phyloP scores from a whole-genome alignment of 2,888 invertebrate genomes.

The Oscheius sp. region DNA sequence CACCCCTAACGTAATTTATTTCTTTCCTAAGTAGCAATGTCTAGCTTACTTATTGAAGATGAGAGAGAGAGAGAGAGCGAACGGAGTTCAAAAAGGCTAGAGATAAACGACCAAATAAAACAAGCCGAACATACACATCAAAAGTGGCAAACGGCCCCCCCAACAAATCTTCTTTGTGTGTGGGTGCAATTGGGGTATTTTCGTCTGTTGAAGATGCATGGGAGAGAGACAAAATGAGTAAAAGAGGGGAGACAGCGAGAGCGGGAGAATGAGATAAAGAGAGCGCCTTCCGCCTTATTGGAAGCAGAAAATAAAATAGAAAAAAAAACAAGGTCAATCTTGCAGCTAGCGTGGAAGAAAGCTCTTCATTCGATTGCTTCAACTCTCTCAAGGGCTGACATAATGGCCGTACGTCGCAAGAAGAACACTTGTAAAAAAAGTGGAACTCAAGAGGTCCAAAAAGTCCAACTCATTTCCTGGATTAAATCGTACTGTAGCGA shows the following conservation, averaged over 20 bases:
- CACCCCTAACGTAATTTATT: slow-evolving; percentile 10
- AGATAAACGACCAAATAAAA: background rate
- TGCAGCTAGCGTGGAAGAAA: background rate
- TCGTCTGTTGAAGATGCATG: slow-evolving; percentile 24
- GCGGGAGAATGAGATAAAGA: too few relatives aligned
- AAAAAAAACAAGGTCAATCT: slow-evolving; percentile 23
- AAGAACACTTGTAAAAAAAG: too few relatives aligned
- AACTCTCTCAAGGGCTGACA: too few relatives aligned
- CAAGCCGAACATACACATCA: background rate
- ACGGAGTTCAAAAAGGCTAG: background rate
- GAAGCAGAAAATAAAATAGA: background rate
- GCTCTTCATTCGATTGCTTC: background rate
- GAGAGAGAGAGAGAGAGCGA: background rate
- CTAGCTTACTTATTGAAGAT: too few relatives aligned
- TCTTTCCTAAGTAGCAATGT: background rate
- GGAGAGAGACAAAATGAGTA: slow-evolving; percentile 32
- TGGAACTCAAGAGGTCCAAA: too few relatives aligned
- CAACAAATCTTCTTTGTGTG: background rate
- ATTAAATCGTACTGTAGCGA: too few relatives aligned
- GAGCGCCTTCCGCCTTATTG: slow-evolving; percentile 25
- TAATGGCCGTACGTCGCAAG: too few relatives aligned
- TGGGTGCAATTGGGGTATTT: slow-evolving; percentile 27
- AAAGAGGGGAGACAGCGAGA: background rate
- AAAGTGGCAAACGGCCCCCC: background rate
- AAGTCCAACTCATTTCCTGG: too few relatives aligned